These are phyloP conservation scores for Antitype chi DNA, from an alignment of 2,888 invertebrate species.

Conservation along the genomic window DNA sequence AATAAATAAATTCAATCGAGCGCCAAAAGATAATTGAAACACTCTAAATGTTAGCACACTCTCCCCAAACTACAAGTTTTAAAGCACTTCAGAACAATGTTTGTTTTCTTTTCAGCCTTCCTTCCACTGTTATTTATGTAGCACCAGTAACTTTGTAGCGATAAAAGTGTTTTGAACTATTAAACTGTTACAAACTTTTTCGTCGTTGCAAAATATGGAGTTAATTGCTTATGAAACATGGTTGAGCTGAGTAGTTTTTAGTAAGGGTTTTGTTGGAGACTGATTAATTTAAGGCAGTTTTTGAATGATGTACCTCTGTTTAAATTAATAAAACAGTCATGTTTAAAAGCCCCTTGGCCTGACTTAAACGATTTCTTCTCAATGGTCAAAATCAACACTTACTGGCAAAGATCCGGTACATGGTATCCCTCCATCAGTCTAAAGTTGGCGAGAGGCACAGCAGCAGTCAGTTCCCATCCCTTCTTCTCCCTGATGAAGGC, in stretches of 20 bases:
- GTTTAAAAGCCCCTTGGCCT: neutral
- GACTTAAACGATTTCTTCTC: neutral
- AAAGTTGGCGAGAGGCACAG: constrained; percentile 96
- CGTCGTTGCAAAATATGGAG: constrained; percentile 36
- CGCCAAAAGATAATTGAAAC: neutral
- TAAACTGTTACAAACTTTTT: constrained; percentile 47
- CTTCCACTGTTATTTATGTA: constrained; percentile 58
- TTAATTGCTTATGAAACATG: constrained; percentile 25
- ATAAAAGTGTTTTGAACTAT: constrained; percentile 60
- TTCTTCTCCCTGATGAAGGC: constrained; percentile 94
- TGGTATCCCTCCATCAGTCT: constrained; percentile 97
- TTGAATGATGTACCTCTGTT: neutral
- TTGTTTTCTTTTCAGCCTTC: constrained; percentile 53
- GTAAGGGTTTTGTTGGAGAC: constrained; percentile 12
- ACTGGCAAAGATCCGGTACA: constrained; percentile 97
- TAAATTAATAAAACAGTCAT: too few relatives aligned
- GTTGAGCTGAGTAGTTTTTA: constrained; percentile 22
- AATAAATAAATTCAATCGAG: too few relatives aligned
- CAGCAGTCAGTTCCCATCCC: constrained; percentile 97
- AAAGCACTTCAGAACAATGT: constrained; percentile 51
- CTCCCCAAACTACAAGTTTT: constrained; percentile 36
- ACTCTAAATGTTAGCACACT: constrained; percentile 39
- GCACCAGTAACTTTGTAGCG: constrained; percentile 45
- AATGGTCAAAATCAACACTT: constrained; percentile 73
- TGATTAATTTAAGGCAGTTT: neutral